phyloP scores from a whole-genome alignment of 2,113 vertebrate genomes.

The Ailuropoda melanoleuca region DNA sequence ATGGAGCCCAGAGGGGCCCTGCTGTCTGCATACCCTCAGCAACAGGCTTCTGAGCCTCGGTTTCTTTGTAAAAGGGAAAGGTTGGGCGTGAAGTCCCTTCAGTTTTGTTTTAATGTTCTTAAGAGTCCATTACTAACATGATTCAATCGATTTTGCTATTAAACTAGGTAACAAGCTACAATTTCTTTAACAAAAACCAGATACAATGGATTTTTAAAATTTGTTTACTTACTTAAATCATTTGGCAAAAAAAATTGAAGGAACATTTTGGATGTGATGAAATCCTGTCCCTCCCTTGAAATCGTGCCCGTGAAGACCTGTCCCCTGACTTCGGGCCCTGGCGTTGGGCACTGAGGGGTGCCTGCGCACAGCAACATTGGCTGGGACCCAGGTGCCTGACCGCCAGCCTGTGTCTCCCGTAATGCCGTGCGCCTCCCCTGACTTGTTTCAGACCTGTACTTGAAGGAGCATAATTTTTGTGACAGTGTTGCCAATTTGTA shows the following conservation, averaged over 20 bases:
- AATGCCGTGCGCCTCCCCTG: rapidly evolving
- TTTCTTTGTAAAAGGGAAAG: not conserved
- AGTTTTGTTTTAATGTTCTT: not conserved
- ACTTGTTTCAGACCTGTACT: not conserved
- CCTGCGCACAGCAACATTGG: rapidly evolving
- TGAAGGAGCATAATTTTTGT: not conserved
- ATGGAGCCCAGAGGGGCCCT: rapidly evolving
- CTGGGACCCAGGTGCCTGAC: not conserved
- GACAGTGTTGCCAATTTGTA: no score
- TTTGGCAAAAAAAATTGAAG: not conserved
- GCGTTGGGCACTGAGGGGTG: rapidly evolving
- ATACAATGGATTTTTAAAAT: not conserved
- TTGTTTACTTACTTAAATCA: not conserved
- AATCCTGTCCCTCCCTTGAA: rapidly evolving
- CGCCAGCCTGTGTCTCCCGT: not conserved
- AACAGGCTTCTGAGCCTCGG: rapidly evolving
- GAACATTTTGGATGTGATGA: not conserved
- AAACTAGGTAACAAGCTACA: not conserved
- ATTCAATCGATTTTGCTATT: not conserved
- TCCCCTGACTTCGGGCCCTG: not conserved
- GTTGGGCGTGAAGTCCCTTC: not conserved
- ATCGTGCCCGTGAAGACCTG: not conserved
- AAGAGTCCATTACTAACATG: not conserved
- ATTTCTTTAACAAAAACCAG: not conserved
- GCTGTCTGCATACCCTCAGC: rapidly evolving